Evolutionary conservation across 2,797 vertebrate species (phyloP).

Genomic region (Halcyon smyrnensis): DNA sequence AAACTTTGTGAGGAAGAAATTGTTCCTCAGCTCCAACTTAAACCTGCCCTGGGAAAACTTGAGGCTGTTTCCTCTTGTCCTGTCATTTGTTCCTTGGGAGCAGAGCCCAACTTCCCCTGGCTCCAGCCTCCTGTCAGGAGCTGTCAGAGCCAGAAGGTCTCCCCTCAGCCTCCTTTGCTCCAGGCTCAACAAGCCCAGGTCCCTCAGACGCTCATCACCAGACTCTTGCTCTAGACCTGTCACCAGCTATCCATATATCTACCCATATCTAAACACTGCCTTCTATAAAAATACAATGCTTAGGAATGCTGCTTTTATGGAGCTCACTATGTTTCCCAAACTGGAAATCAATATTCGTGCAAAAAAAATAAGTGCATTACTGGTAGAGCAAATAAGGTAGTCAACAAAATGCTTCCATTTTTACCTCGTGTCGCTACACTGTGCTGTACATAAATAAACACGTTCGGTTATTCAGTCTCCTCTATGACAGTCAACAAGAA

Average conservation of each 20-base stretch:
- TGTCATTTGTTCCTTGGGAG: neutral
- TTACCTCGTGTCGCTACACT: neutral
- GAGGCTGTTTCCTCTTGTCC: neutral
- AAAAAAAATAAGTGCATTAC: neutral
- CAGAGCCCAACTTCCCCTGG: neutral
- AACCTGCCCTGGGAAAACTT: neutral
- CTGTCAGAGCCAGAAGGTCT: neutral
- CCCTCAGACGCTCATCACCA: neutral
- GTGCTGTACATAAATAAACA: slow-evolving; percentile 19
- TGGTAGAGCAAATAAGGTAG: neutral
- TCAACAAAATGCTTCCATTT: slow-evolving; percentile 1
- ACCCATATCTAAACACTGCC: neutral
- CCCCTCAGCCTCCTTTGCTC: neutral
- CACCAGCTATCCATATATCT: neutral
- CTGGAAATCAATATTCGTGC: neutral
- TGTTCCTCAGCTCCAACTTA: neutral
- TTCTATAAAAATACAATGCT: neutral
- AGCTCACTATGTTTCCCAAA: neutral
- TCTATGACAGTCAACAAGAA: neutral
- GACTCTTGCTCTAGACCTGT: neutral
- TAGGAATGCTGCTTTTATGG: neutral
- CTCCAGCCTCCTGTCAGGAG: neutral
- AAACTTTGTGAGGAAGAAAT: no score
- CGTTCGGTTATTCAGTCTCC: neutral
- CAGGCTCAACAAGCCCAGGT: neutral